Base-by-base conservation (phyloP, 1,140 invertebrate genomes). In the Mya arenaria region DNA sequence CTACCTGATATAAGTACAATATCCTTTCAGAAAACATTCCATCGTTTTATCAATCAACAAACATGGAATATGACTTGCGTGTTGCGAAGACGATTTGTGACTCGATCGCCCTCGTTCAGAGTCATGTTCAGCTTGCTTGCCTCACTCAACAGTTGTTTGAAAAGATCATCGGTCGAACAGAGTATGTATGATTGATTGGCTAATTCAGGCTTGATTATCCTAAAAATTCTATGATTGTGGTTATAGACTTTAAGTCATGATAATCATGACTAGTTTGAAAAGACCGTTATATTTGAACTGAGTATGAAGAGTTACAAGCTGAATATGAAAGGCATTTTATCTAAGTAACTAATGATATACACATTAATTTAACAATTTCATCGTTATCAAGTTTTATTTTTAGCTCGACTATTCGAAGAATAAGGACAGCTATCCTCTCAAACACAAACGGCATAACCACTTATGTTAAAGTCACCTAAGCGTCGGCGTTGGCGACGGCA, bases 91-190 rank as follows among this genome's bases (percentile, higher is more conserved):
- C 58, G 19, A 65, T 82, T 25, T 82, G 79, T 82, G 69, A 82
- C 19, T 62, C 25, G 19, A 74, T 82, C 48, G 69, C 79, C n/a
- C 41, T 44, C 3, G 23, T 73, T 55, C 79, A 82, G 60, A 39
- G 23, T 8, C 36, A 44, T n/a, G 66, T 82, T 8, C 28, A 73
- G 17, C 41, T 66, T 28, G 60, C 56, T 17, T 82, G 79, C 63
- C 58, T 73, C 3, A 82, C 79, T 23, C 79, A 82, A 41, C 32
- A 72, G n/a, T 60, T 82, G 37, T 82, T 82, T 74, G 69, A 82
- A 19, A 82, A 74, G 41, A 82, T 58, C 10, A 82, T 82, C 23
- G 39, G 56, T n/a, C 72, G 79, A 41, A 74, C 79, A 66, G 79
- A 73, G 79, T 81, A 72, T 17, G 78, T 71, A 17, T 30, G 0